These are phyloP conservation scores for Paramuricea clavata DNA, from an alignment of 92 coral and sea anemone species.

Conservation along the genomic window DNA sequence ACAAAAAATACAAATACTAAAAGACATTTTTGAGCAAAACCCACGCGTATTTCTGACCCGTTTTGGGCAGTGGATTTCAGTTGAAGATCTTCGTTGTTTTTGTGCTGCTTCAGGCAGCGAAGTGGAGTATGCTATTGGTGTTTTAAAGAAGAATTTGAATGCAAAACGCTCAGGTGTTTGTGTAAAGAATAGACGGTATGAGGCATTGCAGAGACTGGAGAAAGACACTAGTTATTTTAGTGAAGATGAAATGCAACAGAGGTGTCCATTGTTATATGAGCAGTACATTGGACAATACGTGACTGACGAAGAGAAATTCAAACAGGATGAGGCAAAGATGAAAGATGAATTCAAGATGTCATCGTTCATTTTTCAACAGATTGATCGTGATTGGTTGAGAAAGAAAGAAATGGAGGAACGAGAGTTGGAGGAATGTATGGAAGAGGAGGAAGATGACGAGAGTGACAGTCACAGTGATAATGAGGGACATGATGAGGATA, in stretches of 20 bases:
- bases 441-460: slow-evolving; percentile 81
- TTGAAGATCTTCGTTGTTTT: slow-evolving; percentile 79
- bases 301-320: slow-evolving; percentile 83
- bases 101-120: slow-evolving; percentile 69
- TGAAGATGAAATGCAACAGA: slow-evolving; percentile 81
- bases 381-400: slow-evolving; percentile 79
- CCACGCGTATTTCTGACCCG: slow-evolving; percentile 83
- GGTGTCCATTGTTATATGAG: slow-evolving; percentile 87
- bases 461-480: slow-evolving; percentile 31
- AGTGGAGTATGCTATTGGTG: slow-evolving; percentile 71
- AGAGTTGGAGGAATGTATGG: slow-evolving; percentile 65
- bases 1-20: slow-evolving; percentile 76
- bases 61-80: slow-evolving; percentile 79
- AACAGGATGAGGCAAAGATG: slow-evolving; percentile 74
- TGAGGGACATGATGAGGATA: neutral
- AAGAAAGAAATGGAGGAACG: slow-evolving; percentile 77
- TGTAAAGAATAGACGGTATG: slow-evolving; percentile 87
- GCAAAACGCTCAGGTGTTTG: slow-evolving; percentile 67
- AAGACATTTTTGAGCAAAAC: slow-evolving; percentile 64
- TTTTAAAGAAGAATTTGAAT: slow-evolving; percentile 72
- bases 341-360: slow-evolving; percentile 75
- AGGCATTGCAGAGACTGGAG: slow-evolving; percentile 79
- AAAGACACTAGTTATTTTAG: slow-evolving; percentile 77
- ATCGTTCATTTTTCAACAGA: slow-evolving; percentile 73
- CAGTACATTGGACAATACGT: slow-evolving; percentile 90